Evolutionary conservation across 2,888 invertebrate species (phyloP).

Genomic region (Macropis europaea): DNA sequence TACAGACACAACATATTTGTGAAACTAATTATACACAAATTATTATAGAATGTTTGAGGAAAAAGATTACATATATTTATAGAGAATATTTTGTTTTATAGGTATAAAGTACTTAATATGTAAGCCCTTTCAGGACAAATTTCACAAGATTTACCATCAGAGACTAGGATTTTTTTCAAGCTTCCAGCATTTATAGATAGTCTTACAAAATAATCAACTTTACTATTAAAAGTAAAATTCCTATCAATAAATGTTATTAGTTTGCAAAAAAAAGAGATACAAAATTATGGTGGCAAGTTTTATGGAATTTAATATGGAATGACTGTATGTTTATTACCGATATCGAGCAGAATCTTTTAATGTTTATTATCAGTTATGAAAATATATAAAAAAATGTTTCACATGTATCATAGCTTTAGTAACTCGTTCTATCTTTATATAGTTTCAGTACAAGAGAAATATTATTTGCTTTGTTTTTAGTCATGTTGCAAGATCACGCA

Average conservation of each 20-base stretch:
- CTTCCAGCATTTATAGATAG: no score
- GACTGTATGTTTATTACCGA: no score
- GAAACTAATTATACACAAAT: not conserved
- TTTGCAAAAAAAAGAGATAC: no score
- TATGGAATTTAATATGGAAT: no score
- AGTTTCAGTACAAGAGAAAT: slow-evolving; percentile 21
- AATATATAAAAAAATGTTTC: no score
- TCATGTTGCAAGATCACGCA: slow-evolving; percentile 84
- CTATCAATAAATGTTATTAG: no score
- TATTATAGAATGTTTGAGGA: not conserved
- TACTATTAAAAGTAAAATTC: no score
- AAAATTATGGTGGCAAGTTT: no score
- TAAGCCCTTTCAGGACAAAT: no score
- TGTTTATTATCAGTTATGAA: not conserved
- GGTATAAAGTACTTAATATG: slow-evolving; percentile 1
- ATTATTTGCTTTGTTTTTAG: slow-evolving; percentile 74
- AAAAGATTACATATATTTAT: not conserved
- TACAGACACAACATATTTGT: not conserved
- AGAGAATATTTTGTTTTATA: not conserved
- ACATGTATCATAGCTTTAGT: slow-evolving; percentile 2
- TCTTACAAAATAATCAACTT: no score
- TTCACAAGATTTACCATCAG: no score
- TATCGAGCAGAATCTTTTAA: not conserved
- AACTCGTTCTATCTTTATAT: slow-evolving; percentile 42
- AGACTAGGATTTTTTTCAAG: no score